Evolutionary conservation across 2,113 vertebrate species (phyloP), one percentile per base, ranked within the genome.

Genomic region (Tinamus guttatus): DNA sequence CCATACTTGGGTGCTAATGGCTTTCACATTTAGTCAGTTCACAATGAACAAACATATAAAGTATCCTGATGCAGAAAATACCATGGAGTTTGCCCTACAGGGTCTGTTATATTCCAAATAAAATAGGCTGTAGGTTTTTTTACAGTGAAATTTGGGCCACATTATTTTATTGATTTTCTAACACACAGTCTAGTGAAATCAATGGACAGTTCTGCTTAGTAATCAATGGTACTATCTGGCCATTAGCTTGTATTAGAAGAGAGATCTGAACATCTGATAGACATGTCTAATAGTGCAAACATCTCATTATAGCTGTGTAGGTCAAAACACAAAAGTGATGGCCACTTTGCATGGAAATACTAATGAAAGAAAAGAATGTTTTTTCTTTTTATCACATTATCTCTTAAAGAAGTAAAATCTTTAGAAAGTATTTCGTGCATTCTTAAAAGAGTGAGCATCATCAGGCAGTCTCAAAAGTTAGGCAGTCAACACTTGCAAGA

Each of bases 171-270:
- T 1, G 91, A 94, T 95, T 93, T 90, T 91, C 79, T 85, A 94
- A 28, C 38, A 81, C 47, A 78, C 70, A 81, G 79, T 41, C 41
- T 51, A 91, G 60, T 40, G 47, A 96, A 96, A 95, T 96, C 93
- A 75, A 96, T 93, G 60, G 73, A 21, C 62, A 90, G 16, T 77
- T 56, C 93, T 86, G 58, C 64, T 91, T 36, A 79, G 32, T 74
- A 90, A 93, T 95, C 92, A 84, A 95, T 95, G 64, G 60, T 56
- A 36, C 94, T 85, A 84, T 95, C 76, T 88, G 52, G 49, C 76
- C 92, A 91, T 93, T 92, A 95, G 47, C 12, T 68, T 63, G 28
- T 75, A 68, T 83, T 84, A 88, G 64, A 83, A 75, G 60, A 67
- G 68, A 88, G 87, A 83, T 27, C 18, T 3, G 60, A 94, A 93